Conservation (phyloP, 2,797 vertebrate genomes). For the Valencia hispanica region DNA sequence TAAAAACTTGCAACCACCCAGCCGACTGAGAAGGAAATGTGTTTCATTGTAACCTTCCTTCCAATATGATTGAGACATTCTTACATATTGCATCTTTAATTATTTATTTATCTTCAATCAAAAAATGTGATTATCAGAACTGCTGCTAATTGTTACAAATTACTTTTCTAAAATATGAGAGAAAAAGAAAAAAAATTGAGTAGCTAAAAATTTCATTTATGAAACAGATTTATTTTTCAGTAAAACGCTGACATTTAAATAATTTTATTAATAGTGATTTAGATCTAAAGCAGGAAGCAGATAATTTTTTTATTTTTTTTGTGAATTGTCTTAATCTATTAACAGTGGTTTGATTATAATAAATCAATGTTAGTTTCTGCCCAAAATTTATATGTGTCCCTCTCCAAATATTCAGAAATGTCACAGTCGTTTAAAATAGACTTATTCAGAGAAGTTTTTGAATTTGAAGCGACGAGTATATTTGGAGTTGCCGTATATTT, state of each 20-base stretch:
- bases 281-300: background rate
- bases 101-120: no score
- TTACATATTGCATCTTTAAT: no score
- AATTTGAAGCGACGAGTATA: conserved; percentile 89
- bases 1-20: no score
- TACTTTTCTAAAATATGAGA: background rate
- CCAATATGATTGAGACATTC: no score
- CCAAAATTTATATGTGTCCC: conserved; percentile 16
- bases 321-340: conserved; percentile 32
- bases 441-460: conserved; percentile 90
- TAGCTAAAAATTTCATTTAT: no score
- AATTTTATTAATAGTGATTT: background rate
- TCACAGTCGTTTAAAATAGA: conserved; percentile 86
- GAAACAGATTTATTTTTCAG: background rate
- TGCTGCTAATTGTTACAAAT: background rate
- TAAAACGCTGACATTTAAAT: background rate
- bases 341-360: conserved; percentile 3
- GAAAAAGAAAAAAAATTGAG: background rate
- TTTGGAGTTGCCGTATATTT: conserved; percentile 90
- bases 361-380: conserved; percentile 25
- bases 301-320: background rate
- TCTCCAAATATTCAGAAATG: conserved; percentile 72
- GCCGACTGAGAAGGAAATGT: no score
- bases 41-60: no score
- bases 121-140: no score